Evolutionary conservation across 2,888 invertebrate genomes (phyloP).

Genomic region (Mythimna lalbum): DNA sequence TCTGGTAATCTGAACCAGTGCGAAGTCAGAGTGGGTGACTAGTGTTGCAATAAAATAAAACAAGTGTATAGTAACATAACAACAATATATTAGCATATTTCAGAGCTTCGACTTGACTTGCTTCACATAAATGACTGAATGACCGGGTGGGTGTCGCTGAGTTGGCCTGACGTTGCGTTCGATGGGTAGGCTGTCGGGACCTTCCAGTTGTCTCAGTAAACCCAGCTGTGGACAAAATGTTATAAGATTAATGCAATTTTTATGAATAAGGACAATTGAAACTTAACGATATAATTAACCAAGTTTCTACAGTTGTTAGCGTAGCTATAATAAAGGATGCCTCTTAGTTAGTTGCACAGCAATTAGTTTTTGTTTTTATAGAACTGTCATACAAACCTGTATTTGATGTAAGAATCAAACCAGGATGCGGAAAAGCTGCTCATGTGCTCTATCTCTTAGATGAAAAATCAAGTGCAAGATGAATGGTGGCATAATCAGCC

Average conservation of each 20-base stretch:
- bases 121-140: constrained; percentile 87
- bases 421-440: no score
- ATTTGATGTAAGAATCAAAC: no score
- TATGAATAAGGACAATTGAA: neutral
- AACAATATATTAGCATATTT: constrained; percentile 56
- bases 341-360: no score
- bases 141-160: constrained; percentile 86
- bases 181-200: constrained; percentile 81
- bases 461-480: no score
- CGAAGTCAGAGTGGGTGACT: no score
- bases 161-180: constrained; percentile 88
- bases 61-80: constrained; percentile 25
- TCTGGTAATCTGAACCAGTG: no score
- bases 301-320: neutral
- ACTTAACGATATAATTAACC: neutral
- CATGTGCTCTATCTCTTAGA: no score
- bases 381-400: no score
- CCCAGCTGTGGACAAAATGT: constrained; percentile 77
- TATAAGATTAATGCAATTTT: neutral
- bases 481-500: no score
- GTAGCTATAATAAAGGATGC: no score
- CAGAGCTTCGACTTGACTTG: constrained; percentile 85
- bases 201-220: constrained; percentile 83
- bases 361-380: no score
- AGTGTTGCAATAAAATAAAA: constrained; percentile 38